Evolutionary conservation across 2,797 vertebrate species (phyloP), one percentile per base, ranked within the genome.

Genomic region (Podarcis siculus): DNA sequence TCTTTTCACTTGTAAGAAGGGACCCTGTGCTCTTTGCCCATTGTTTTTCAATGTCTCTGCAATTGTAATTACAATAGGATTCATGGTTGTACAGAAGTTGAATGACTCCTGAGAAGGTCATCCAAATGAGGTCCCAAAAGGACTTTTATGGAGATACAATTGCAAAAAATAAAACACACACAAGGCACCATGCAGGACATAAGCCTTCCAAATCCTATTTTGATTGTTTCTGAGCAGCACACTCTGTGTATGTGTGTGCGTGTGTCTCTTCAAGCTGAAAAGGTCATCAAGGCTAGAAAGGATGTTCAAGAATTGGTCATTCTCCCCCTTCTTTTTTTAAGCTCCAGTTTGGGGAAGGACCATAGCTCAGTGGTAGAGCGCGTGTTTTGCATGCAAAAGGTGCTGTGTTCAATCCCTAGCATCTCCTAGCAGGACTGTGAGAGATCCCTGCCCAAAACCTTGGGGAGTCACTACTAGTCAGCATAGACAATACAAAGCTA

Each of bases 1-100:
- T 87, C 4, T 0, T 81, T 94, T 89, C 91, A 91, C 92, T 93
- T 93, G 86, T 91, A 92, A 95, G 83, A 79, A 95, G 94, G 89
- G 76, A 80, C 69, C 90, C 2, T 27, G 81, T 93, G 92, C 82
- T 91, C 90, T 93, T 89, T 81, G 82, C 91, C 86, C 89, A 92
- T 95, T 94, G 91, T 95, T 93, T 88, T 0, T 75, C 12, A 80
- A 87, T 83, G 75, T 77, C 90, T 89, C 88, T 90, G 91, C 94
- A 81, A 92, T 90, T 93, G 92, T 87, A 71, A 77, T 71, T 71
- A 94, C 91, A 94, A 94, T 87, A 87, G 90, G 78, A 89, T 45
- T 78, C 45, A 32, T 0, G 39, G 77, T 89, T 87, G 76, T 4
- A 80, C 92, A 92, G 93, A 92, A 91, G 49, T 0, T 55, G 27